phyloP scores from a whole-genome alignment of 2,797 vertebrate genomes.

The Danio aesculapii region DNA sequence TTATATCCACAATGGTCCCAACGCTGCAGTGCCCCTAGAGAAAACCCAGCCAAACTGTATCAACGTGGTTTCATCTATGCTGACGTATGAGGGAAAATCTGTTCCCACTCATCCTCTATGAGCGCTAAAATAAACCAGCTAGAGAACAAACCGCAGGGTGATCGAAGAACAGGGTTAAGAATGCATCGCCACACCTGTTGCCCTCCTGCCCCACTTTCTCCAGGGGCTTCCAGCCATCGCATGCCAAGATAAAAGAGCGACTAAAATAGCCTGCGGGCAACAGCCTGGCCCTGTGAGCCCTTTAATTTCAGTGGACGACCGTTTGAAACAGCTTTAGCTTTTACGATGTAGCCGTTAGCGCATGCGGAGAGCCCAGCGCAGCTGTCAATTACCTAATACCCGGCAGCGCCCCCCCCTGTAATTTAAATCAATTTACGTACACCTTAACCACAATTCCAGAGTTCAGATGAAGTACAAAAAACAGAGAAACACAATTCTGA shows the following conservation, averaged over 20 bases:
- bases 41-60: slow-evolving; percentile 54
- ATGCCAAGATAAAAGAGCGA: slow-evolving; percentile 40
- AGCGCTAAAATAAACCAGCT: not conserved
- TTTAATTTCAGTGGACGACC: slow-evolving; percentile 16
- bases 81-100: not conserved
- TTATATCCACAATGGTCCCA: slow-evolving; percentile 61
- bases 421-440: slow-evolving; percentile 47
- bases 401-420: slow-evolving; percentile 33
- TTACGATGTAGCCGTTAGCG: slow-evolving; percentile 40
- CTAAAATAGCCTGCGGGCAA: slow-evolving; percentile 29
- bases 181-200: slow-evolving; percentile 22
- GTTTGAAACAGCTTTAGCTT: slow-evolving; percentile 36
- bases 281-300: slow-evolving; percentile 1
- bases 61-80: not conserved
- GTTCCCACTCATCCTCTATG: not conserved
- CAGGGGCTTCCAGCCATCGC: slow-evolving; percentile 20
- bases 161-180: slow-evolving; percentile 26
- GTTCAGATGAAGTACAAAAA: slow-evolving; percentile 1
- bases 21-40: slow-evolving; percentile 12
- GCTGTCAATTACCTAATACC: slow-evolving; percentile 51
- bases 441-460: slow-evolving; percentile 22
- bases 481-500: slow-evolving; percentile 16
- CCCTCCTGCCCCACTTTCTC: slow-evolving; percentile 32
- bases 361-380: slow-evolving; percentile 27
- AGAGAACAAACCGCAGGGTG: not conserved